Evolutionary conservation across 2,888 invertebrate genomes (phyloP), one percentile per base, ranked within the genome.

Genomic region (Pollenia labialis): DNA sequence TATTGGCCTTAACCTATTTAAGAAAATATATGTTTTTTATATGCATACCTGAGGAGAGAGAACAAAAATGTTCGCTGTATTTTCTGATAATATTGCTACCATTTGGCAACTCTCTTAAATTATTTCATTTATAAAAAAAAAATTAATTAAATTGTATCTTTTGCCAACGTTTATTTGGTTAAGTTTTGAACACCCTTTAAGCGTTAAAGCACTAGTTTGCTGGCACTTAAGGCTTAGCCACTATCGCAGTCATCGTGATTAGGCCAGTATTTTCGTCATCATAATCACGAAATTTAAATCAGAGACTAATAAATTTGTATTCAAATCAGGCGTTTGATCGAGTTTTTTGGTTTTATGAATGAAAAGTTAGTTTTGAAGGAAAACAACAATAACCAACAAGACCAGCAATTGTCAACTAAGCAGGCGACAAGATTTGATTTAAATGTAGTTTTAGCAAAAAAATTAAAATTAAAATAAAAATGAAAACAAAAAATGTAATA

Each of bases 301-400:
- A 40, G n/a, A 56, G 18, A n/a, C 46, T 60, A 46, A 48, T 23
- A 50, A 44, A 72, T 87, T 87, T 68, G 48, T 52, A 87, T 77
- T 84, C 77, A 48, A 84, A 74, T 72, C 84, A 84, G 76, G 84
- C 84, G 77, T 84, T 52, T 81, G 81, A 77, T 72, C 84, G 77
- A 87, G 58, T 77, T 84, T 81, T 72, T 68, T 32, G 68, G 68
- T 76, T 81, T 82, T 56, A 76, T 83, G 86, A 83, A 86, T 83
- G 84, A 81, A 85, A 72, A 80, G 32, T 16, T 2, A 54, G 2
- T 66, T 81, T 81, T 77, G 74, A 69, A 87, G 75, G 52, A 77
- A 82, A 86, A 75, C 71, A 66, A 76, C 79, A 88, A 54, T 42
- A 56, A 74, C 16, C 71, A 75, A 75, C 12, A 64, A 46, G 40